Base-by-base conservation (phyloP, 2,888 invertebrate species). In the Hirtodrosophila confusa region DNA sequence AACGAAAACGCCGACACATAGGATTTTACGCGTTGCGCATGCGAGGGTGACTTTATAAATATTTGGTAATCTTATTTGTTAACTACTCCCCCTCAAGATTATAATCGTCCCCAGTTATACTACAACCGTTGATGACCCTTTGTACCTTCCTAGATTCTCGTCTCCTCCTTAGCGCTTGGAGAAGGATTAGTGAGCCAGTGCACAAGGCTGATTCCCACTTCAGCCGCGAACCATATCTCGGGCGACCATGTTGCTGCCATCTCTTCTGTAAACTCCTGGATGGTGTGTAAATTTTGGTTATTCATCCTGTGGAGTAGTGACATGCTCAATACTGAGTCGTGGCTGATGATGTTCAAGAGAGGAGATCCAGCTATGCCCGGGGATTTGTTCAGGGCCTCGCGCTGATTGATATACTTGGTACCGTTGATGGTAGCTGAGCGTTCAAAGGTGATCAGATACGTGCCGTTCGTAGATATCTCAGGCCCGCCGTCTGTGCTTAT, bases 11-110 rank as follows among this genome's bases (percentile, higher is more conserved):
- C 35, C 9, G 35, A n/a, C 3, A 35, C 35, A 35, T 35, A 35
- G n/a, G n/a, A 35, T 6, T 27, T 27, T 27, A 35, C 1, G 35
- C 35, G 9, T 35, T 35, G 10, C 9, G 35, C 35, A 9, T 35
- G 35, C 35, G 35, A 35, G 35, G 35, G 35, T 35, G 35, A 35
- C 35, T 35, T 35, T 4, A 35, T 36, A 92, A 92, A 93, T 27
- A 17, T 17, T 17, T 17, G 17, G 17, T 17, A 17, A 17, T 17
- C 17, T 17, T 17, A 17, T 17, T 17, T 17, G 17, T 17, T 17
- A 17, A 17, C 17, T 17, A 17, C 1, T 17, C 17, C 17, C 17
- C 17, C 17, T 17, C 17, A 17, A 1, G 17, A 17, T 17, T 17
- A 17, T 17, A 2, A 17, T 17, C 17, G 17, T 17, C 17, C 17